Conservation (phyloP, 1,140 invertebrate genomes). For the Drosophila fuyamai region DNA sequence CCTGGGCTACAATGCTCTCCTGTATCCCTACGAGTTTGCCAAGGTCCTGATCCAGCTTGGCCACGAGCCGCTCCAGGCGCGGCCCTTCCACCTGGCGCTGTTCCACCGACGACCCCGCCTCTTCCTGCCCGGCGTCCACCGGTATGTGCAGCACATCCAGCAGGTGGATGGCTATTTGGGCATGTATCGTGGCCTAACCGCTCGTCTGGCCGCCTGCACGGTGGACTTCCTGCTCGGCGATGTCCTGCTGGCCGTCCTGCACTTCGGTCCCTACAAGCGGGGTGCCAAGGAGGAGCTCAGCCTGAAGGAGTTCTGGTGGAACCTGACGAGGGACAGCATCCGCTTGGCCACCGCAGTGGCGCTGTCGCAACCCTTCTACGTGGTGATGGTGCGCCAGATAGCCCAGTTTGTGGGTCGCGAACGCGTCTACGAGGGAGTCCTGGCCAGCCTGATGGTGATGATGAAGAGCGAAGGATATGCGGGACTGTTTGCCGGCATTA, state of each 20-base stretch:
- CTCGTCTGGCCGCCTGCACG: conserved; percentile 27
- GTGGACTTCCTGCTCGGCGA: conserved; percentile 22
- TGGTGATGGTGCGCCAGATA: conserved; percentile 59
- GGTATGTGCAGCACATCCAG: conserved; percentile 47
- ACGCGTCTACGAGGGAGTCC: conserved; percentile 7
- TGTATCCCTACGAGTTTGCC: conserved; percentile 60
- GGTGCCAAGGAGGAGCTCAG: neutral
- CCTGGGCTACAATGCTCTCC: conserved; percentile 31
- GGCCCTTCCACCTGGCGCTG: conserved; percentile 10
- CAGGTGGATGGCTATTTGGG: conserved; percentile 39
- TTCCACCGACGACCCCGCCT: conserved; percentile 6
- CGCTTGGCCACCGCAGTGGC: conserved; percentile 34
- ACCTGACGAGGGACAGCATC: conserved; percentile 26
- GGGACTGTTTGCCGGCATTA: conserved; percentile 53
- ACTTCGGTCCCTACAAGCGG: conserved; percentile 7
- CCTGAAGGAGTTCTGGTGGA: conserved; percentile 21
- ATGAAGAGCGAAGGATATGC: neutral
- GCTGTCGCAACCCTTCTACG: conserved; percentile 57
- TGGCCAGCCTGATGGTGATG: conserved; percentile 6
- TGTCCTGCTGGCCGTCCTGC: conserved; percentile 14
- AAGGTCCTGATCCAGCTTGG: conserved; percentile 62
- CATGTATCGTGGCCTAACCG: conserved; percentile 51
- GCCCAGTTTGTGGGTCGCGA: conserved; percentile 61
- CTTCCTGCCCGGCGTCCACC: conserved; percentile 47
- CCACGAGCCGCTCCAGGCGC: conserved; percentile 42